These are phyloP conservation scores for Zoanthus sociatus DNA, from an alignment of 92 coral and sea anemone genomes.

Conservation along the genomic window DNA sequence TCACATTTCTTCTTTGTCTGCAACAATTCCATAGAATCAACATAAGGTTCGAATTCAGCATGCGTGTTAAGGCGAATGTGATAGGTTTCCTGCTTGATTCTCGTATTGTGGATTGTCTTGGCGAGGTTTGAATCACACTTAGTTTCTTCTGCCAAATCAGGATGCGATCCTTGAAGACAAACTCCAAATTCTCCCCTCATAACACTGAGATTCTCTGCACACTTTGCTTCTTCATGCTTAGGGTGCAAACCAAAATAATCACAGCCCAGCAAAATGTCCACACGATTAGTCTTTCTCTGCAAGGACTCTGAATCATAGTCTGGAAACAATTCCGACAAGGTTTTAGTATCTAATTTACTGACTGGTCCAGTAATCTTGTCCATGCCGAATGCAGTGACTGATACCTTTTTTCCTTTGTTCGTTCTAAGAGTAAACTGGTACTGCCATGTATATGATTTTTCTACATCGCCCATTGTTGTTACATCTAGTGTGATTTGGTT, in stretches of 20 bases:
- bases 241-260: conserved; percentile 72
- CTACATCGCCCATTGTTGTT: conserved; percentile 44
- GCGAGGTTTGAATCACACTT: conserved; percentile 63
- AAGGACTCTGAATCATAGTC: conserved; percentile 53
- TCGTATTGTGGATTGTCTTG: conserved; percentile 61
- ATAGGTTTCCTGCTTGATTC: conserved; percentile 46
- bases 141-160: conserved; percentile 60
- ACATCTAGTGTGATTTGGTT: neutral
- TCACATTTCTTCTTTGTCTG: conserved; percentile 53
- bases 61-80: conserved; percentile 54
- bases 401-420: conserved; percentile 48
- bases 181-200: conserved; percentile 76
- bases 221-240: conserved; percentile 66
- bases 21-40: too few species aligned
- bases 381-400: conserved; percentile 61
- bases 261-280: conserved; percentile 17
- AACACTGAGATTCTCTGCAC: conserved; percentile 70
- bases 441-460: conserved; percentile 51
- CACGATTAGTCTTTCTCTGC: conserved; percentile 20
- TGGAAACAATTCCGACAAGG: conserved; percentile 51
- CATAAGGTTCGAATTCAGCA: conserved; percentile 30
- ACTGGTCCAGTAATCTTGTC: conserved; percentile 62
- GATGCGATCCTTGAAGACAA: conserved; percentile 75
- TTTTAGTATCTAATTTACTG: conserved; percentile 36
- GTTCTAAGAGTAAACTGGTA: conserved; percentile 59